Evolutionary conservation across 2,888 invertebrate species (phyloP).

Genomic region (Heliconius erato): DNA sequence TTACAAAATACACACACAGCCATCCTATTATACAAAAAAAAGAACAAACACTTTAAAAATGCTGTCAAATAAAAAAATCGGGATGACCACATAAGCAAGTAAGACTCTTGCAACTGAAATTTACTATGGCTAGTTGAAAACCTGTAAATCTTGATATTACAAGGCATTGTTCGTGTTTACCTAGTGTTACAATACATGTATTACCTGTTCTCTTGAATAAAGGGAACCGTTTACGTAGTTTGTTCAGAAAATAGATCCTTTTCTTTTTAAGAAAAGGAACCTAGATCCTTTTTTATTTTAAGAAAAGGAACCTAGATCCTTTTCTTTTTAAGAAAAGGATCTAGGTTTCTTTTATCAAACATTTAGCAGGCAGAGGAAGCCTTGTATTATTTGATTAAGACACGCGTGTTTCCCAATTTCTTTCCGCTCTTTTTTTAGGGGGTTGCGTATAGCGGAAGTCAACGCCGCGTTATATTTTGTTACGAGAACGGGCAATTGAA

Average conservation of each 20-base stretch:
- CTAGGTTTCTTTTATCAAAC: not conserved
- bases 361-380: too few relatives aligned
- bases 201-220: not conserved
- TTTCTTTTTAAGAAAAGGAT: too few relatives aligned
- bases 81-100: not conserved
- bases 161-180: slow-evolving; percentile 11
- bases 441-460: too few relatives aligned
- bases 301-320: not conserved
- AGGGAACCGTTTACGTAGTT: too few relatives aligned
- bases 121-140: not conserved
- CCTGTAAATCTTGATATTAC: slow-evolving; percentile 3
- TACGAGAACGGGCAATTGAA: too few relatives aligned
- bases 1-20: slow-evolving; percentile 19
- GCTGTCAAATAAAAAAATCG: not conserved
- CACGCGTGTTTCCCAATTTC: too few relatives aligned
- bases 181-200: not conserved
- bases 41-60: not conserved
- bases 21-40: slow-evolving; percentile 1
- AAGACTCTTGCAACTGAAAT: slow-evolving; percentile 10
- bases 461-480: too few relatives aligned
- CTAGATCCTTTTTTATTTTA: too few relatives aligned
- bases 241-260: not conserved
- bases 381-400: too few relatives aligned
- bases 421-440: too few relatives aligned
- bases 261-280: too few relatives aligned